These are phyloP conservation scores for Dioctria linearis DNA, from an alignment of 2,888 invertebrate genomes.

Conservation along the genomic window DNA sequence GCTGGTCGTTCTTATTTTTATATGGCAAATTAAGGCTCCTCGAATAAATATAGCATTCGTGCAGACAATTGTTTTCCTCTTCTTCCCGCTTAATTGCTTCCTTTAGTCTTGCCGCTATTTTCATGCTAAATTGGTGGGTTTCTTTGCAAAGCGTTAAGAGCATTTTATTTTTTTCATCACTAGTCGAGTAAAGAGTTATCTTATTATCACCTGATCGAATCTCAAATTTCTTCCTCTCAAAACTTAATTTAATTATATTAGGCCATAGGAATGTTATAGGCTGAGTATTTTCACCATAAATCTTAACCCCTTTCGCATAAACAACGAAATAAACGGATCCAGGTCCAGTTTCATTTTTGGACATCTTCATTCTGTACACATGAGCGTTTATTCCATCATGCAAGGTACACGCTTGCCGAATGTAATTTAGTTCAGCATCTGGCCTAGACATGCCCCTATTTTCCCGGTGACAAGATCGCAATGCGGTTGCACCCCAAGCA, in stretches of 20 bases:
- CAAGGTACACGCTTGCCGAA: conserved; percentile 87
- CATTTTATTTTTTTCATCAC: conserved; percentile 95
- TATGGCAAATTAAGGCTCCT: conserved; percentile 76
- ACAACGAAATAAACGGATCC: conserved; percentile 91
- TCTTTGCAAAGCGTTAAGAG: conserved; percentile 89
- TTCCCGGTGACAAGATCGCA: conserved; percentile 87
- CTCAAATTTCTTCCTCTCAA: conserved; percentile 98
- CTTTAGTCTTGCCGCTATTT: conserved; percentile 86
- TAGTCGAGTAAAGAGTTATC: conserved; percentile 90
- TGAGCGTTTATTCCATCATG: conserved; percentile 93
- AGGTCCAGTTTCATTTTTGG: conserved; percentile 82
- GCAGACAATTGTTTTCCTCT: conserved; percentile 78
- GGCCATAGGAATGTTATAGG: conserved; percentile 94
- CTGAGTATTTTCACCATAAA: conserved; percentile 80
- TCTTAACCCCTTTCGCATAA: conserved; percentile 92
- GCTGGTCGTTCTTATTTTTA: conserved; percentile 82
- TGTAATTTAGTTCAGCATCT: conserved; percentile 90
- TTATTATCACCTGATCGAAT: conserved; percentile 92
- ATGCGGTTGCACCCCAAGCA: conserved; percentile 71
- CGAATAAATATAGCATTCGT: conserved; percentile 83
- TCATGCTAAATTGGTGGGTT: conserved; percentile 97
- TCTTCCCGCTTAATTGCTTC: conserved; percentile 88
- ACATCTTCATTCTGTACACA: conserved; percentile 84
- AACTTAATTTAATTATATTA: conserved; percentile 94
- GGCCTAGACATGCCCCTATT: conserved; percentile 83